These are phyloP conservation scores for Neotoxoptera formosana DNA, from an alignment of 1,140 invertebrate species.

Conservation along the genomic window DNA sequence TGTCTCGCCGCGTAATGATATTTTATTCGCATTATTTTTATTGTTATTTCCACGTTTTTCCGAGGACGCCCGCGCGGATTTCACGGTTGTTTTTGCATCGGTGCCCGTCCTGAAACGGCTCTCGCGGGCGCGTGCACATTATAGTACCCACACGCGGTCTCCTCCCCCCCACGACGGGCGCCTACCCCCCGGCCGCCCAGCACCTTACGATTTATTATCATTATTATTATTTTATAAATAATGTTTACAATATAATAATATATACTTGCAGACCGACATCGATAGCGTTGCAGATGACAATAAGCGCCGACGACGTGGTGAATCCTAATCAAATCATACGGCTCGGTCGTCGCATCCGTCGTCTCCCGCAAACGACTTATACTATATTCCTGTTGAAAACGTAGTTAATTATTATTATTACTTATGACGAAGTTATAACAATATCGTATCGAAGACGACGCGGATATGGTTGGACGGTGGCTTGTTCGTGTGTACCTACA, in stretches of 20 bases:
- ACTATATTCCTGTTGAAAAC: neutral
- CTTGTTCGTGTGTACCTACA: no score
- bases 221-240: no score
- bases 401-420: slow-evolving; percentile 3
- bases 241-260: no score
- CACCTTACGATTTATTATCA: no score
- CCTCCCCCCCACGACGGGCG: neutral
- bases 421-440: no score
- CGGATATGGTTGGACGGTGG: no score
- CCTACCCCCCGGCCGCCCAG: neutral
- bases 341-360: slow-evolving; percentile 15
- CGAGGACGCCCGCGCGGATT: neutral
- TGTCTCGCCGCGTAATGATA: neutral
- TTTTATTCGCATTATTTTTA: slow-evolving; percentile 48
- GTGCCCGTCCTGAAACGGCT: neutral
- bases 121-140: neutral
- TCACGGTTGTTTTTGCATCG: slow-evolving; percentile 40
- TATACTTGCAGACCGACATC: no score
- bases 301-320: neutral
- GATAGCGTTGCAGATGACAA: no score
- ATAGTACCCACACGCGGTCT: neutral
- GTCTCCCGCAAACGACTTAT: neutral
- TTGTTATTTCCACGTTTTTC: slow-evolving; percentile 29
- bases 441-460: no score
- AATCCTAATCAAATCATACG: slow-evolving; percentile 43